phyloP scores from a whole-genome alignment of 2,113 vertebrate genomes.

The Gymnocephalus cernua region DNA sequence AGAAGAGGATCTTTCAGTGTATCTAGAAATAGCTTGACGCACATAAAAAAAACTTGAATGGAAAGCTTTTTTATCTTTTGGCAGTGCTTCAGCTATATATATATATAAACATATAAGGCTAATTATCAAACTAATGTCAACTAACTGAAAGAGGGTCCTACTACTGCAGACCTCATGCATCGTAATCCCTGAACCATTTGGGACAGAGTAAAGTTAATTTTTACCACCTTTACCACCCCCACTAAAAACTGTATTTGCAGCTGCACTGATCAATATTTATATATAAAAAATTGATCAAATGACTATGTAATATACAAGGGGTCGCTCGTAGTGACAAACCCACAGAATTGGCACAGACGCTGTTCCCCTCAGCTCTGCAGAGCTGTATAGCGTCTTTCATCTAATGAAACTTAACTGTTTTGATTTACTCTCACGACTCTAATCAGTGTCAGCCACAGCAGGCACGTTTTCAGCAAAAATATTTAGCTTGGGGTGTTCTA shows the following conservation, averaged over 20 bases:
- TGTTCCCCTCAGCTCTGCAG: no score
- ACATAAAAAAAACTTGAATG: background rate
- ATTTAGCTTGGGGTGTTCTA: no score
- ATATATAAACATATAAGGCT: background rate
- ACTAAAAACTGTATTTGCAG: background rate
- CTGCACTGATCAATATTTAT: background rate
- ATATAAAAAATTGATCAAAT: background rate
- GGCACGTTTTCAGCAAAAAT: no score
- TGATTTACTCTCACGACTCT: no score
- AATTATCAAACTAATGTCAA: background rate
- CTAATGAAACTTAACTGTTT: no score
- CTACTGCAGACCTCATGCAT: background rate
- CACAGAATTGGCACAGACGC: background rate
- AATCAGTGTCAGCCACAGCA: no score
- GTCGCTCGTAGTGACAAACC: background rate
- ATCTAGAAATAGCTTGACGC: slow-evolving; percentile 19
- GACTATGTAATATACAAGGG: background rate
- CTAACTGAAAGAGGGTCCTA: background rate
- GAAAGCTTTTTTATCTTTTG: background rate
- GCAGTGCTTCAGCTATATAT: background rate
- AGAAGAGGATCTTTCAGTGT: background rate
- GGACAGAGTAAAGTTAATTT: background rate
- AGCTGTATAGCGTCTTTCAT: no score
- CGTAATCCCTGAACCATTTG: background rate
- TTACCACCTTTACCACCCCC: background rate